These are phyloP conservation scores for Mus pahari DNA, from an alignment of 2,113 vertebrate species.

Conservation along the genomic window DNA sequence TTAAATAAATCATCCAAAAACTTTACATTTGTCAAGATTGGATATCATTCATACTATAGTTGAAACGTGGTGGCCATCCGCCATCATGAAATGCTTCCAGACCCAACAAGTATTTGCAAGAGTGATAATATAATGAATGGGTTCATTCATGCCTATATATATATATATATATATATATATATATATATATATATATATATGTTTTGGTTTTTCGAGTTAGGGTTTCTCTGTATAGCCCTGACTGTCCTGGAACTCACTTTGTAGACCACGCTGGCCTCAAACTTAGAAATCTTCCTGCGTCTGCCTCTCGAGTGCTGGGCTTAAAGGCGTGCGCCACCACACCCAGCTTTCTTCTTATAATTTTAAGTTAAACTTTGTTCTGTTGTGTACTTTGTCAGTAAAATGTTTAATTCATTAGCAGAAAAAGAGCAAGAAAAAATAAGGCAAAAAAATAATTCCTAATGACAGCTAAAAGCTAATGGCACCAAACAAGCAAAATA, in stretches of 20 bases:
- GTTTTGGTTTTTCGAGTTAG: too few relatives aligned
- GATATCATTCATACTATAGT: neutral
- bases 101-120: neutral
- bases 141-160: neutral
- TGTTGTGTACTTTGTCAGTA: neutral
- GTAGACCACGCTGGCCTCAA: too few relatives aligned
- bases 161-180: too few relatives aligned
- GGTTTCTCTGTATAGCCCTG: too few relatives aligned
- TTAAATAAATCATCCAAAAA: neutral
- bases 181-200: too few relatives aligned
- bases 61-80: neutral
- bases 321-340: too few relatives aligned
- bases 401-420: neutral
- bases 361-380: neutral
- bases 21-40: neutral
- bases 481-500: neutral
- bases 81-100: neutral
- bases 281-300: too few relatives aligned
- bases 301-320: too few relatives aligned
- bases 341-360: neutral
- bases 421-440: neutral
- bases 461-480: neutral
- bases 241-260: too few relatives aligned
- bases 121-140: fast-evolving
- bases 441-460: neutral